Base-by-base conservation (phyloP, 2,113 vertebrate genomes). In the Ophiodon elongatus region DNA sequence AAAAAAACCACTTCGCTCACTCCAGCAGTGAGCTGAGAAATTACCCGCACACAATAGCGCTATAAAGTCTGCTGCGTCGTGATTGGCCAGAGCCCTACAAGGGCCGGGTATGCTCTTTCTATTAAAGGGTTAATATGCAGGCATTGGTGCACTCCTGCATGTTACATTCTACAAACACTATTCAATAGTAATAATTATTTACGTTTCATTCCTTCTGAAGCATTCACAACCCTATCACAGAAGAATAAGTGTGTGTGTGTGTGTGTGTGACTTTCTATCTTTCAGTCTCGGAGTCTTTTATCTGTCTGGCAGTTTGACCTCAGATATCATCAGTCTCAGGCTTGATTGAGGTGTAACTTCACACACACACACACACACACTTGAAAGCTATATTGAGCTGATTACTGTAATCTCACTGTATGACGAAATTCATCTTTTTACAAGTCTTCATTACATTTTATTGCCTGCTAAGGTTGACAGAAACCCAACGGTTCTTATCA, bases 391-490 rank as follows among this genome's bases (percentile, higher is more conserved):
- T 84, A 80, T 29, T 66, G 31, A 3, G 2, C 71, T 80, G 88
- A 93, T 93, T 83, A 64, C 74, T 63, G 43, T 80, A 73, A 79
- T 82, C 63, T 81, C 52, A 66, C 68, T 84, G 63, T 25, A n/a
- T 83, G 86, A 65, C 14, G 27, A 80, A 82, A 85, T 84, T 82
- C 85, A 89, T 90, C 17, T 82, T 76, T 92, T 91, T 85, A 93
- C 89, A 92, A 88, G 54, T 88, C 74, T 86, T 93, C 88, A 93
- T 91, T 94, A 93, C 54, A 85, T 72, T 92, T 92, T 93, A 94
- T 77, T 71, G 79, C 74, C 73, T 47, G 83, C n/a, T 84, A 71
- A 88, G 77, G 83, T 45, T 91, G 84, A 93, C 83, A 83, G 77
- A 85, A 92, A 90, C 88, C 82, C 59, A 79, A 23, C 73, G 13